Evolutionary conservation across 2,888 invertebrate species (phyloP).

Genomic region (Tinea pellionella): DNA sequence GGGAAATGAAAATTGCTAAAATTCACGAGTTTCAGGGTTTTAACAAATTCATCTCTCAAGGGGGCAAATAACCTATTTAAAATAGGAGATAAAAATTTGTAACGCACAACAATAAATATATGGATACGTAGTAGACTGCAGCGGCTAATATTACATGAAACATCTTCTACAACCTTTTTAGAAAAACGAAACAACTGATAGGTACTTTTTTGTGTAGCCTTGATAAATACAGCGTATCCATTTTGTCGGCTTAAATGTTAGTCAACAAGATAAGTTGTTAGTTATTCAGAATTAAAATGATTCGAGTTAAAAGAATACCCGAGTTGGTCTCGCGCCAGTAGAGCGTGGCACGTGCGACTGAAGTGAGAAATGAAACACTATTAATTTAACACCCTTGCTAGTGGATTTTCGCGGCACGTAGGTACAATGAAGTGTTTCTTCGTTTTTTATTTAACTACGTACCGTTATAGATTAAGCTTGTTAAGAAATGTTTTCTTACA

Average conservation of each 20-base stretch:
- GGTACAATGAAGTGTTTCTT: constrained; percentile 13
- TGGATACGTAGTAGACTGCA: no score
- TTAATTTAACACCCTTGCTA: constrained; percentile 25
- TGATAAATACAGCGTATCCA: not conserved
- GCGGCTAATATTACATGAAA: no score
- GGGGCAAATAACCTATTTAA: no score
- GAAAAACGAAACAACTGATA: no score
- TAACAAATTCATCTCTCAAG: no score
- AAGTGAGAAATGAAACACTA: constrained; percentile 37
- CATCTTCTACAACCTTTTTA: no score
- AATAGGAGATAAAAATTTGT: no score
- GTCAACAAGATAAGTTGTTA: not conserved
- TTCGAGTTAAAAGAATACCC: not conserved
- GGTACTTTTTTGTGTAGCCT: not conserved
- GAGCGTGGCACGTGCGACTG: constrained; percentile 25
- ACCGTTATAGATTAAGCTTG: constrained; percentile 5
- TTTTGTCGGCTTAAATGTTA: not conserved
- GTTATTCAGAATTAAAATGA: not conserved
- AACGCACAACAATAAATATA: no score
- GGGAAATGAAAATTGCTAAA: no score
- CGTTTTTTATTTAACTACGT: constrained; percentile 13
- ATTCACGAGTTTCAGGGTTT: no score
- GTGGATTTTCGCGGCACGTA: constrained; percentile 8
- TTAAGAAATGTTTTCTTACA: not conserved
- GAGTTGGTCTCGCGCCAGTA: not conserved